Base-by-base conservation (phyloP, 2,113 vertebrate genomes). In the Amia ocellicauda region DNA sequence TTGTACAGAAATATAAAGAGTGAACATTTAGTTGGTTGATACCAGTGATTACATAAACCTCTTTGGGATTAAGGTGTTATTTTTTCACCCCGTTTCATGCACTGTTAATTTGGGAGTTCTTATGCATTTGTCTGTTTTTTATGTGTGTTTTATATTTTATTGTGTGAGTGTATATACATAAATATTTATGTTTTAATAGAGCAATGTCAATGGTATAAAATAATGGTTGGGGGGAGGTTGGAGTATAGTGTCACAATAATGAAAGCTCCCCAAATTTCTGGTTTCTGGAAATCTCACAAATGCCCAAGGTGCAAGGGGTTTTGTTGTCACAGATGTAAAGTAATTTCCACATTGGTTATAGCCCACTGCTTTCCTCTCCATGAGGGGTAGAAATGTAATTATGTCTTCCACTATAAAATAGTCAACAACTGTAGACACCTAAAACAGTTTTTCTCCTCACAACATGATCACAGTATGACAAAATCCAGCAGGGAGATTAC, bases 391-490 rank as follows among this genome's bases (percentile, higher is more conserved):
- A 62, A 57, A 68, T 56, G 66, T 59, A 68, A 40, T 62, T 36
- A 55, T 62, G 40, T 22, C 27, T 57, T 56, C 41, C 10, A 10
- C 58, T 56, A 41, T 61, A 23, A 67, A 62, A 47, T 3, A 53
- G 58, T 60, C 36, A 60, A 66, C 56, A 60, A 60, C 24, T 66
- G 51, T 53, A 53, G 58, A 59, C 57, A 67, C 26, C 19, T 60
- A 36, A 51, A 53, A 42, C 36, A 56, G 5, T 4, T 49, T 55
- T 26, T 41, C 20, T 47, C 19, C 47, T 57, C 55, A 40, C 55
- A 51, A 54, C 28, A 54, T n/a, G 41, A 67, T 43, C 36, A 54
- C 36, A n/a, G 13, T 54, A 54, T 45, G 29, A 52, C 17, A 27
- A 67, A 28, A 54, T 53, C 22, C 64, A 60, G 29, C 28, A 36